Evolutionary conservation across 2,888 invertebrate species (phyloP).

Genomic region (Drosophila helvetica): DNA sequence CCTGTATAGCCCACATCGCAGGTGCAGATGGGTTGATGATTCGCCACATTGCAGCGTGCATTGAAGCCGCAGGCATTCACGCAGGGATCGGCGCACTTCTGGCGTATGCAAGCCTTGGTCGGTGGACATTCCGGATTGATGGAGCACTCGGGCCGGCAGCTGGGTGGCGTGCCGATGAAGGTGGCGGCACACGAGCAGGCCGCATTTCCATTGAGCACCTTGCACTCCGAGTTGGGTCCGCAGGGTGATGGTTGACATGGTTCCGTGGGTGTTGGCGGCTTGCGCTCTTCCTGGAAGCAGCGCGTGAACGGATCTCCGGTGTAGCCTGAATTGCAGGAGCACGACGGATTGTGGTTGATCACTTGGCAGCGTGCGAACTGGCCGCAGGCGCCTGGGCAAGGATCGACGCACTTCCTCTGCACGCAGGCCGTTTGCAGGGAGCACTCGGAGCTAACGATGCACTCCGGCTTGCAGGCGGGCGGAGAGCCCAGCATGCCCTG

Average conservation of each 20-base stretch:
- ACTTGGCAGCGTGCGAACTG: slow-evolving; percentile 89
- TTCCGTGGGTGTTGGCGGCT: slow-evolving; percentile 84
- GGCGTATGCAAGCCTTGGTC: slow-evolving; percentile 84
- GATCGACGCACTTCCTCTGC: slow-evolving; percentile 90
- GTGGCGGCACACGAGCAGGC: slow-evolving; percentile 87
- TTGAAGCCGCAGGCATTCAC: slow-evolving; percentile 88
- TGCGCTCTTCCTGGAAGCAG: slow-evolving; percentile 84
- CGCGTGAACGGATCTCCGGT: slow-evolving; percentile 91
- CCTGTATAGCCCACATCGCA: slow-evolving; percentile 86
- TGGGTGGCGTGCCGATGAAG: slow-evolving; percentile 87
- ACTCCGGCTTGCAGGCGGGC: slow-evolving; percentile 91
- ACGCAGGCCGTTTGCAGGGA: slow-evolving; percentile 89
- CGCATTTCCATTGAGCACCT: slow-evolving; percentile 84
- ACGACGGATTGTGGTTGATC: slow-evolving; percentile 91
- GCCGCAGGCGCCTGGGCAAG: slow-evolving; percentile 90
- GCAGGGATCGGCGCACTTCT: slow-evolving; percentile 87
- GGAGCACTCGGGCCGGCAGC: slow-evolving; percentile 88
- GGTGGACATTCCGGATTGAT: slow-evolving; percentile 85
- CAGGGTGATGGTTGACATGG: slow-evolving; percentile 88
- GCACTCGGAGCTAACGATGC: slow-evolving; percentile 91
- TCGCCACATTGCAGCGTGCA: slow-evolving; percentile 86
- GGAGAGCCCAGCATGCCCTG: slow-evolving; percentile 89
- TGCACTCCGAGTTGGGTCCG: slow-evolving; percentile 87
- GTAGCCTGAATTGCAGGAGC: slow-evolving; percentile 88
- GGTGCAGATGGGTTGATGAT: slow-evolving; percentile 85